Evolutionary conservation across 1,140 invertebrate species (phyloP), one percentile per base, ranked within the genome.

Genomic region (Drosophila tropicalis): DNA sequence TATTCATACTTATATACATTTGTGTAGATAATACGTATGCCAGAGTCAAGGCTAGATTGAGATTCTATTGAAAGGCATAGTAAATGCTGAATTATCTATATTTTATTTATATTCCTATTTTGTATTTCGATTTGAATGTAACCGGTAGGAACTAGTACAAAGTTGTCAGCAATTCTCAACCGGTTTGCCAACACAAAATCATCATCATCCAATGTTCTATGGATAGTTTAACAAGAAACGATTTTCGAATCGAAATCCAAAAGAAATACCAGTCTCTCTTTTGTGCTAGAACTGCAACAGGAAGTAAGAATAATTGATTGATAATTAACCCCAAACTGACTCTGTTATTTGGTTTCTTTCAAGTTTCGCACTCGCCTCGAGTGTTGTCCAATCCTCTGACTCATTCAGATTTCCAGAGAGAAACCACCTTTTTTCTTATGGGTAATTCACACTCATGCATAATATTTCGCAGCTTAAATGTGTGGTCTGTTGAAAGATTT

Each of bases 31-130:
- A 58, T 58, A 41, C n/a, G 22, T 51, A 67, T 17, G 40, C 56
- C 15, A 19, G 44, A 47, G 44, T 47, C 44, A 51, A 51, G 44
- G 44, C 44, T 22, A 51, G 44, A 51, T 51, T 4, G 34, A 54
- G 17, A 51, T 51, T 19, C 17, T 15, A 47, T 47, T 47, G 44
- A 17, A 47, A 47, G 15, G 61, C 36, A 61, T 34, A 62, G 39
- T 22, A 57, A 55, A 67, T 34, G 62, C 51, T 22, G 9, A 39
- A 34, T 39, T 47, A 62, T 68, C 47, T 41, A 66, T 60, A 67
- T 51, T 51, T 51, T 51, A 51, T 51, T 51, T 51, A 15, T 36
- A 32, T 15, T 58, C 17, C 32, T 9, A 58, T 36, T 34, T 34
- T 29, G 36, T 13, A 39, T 39, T 36, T 58, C 34, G 36, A 58